phyloP scores from a whole-genome alignment of 1,140 invertebrate species.

The Asobara japonica region DNA sequence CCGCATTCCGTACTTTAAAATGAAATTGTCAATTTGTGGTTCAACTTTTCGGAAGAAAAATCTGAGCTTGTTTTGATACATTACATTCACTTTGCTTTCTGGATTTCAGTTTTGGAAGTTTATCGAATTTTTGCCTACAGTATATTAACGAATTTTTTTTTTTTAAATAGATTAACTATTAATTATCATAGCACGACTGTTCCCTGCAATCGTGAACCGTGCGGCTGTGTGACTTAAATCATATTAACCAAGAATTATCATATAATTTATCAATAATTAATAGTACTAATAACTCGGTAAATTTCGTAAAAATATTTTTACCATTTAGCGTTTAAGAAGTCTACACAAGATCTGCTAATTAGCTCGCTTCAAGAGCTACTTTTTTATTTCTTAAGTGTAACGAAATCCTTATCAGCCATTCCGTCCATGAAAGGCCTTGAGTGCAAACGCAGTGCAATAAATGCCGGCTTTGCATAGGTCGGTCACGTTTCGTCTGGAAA shows the following conservation, averaged over 20 bases:
- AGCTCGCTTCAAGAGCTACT: background rate
- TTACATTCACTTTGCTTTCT: too few species aligned
- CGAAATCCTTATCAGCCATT: conserved; percentile 30
- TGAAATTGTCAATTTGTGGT: too few species aligned
- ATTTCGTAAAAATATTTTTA: background rate
- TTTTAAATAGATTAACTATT: background rate
- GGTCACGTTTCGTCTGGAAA: conserved; percentile 13
- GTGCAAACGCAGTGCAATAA: conserved; percentile 22
- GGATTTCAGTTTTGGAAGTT: too few species aligned
- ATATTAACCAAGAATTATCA: conserved; percentile 30
- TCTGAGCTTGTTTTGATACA: too few species aligned
- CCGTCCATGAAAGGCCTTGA: conserved; percentile 35
- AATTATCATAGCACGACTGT: conserved; percentile 17
- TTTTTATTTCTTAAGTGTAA: conserved; percentile 25
- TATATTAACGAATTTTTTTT: too few species aligned
- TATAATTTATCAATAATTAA: background rate
- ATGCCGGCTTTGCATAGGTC: conserved; percentile 26
- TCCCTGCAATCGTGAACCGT: conserved; percentile 42
- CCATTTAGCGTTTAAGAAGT: background rate
- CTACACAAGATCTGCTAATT: background rate
- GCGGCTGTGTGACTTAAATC: conserved; percentile 55
- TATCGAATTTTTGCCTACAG: too few species aligned
- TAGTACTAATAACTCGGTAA: background rate
- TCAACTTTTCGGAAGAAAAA: too few species aligned
- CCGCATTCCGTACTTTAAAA: too few species aligned